These are phyloP conservation scores for Drosophila sucinea DNA, from an alignment of 1,140 invertebrate species.

Conservation along the genomic window DNA sequence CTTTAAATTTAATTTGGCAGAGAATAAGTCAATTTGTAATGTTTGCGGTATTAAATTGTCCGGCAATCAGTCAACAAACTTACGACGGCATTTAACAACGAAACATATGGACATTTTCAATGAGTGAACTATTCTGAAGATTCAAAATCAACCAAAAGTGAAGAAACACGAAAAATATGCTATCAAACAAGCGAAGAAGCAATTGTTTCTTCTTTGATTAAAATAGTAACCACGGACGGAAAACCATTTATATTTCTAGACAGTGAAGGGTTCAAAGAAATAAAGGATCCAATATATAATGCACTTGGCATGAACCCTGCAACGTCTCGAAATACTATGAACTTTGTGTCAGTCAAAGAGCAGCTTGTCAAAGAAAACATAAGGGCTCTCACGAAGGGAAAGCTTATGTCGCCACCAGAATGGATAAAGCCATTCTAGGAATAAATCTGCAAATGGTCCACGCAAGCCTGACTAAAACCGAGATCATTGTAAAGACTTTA, in stretches of 20 bases:
- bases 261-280: conserved; percentile 18
- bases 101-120: neutral
- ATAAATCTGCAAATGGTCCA: conserved; percentile 10
- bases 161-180: neutral
- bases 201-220: conserved; percentile 20
- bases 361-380: conserved; percentile 20
- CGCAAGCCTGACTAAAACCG: neutral
- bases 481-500: conserved; percentile 30
- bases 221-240: conserved; percentile 22
- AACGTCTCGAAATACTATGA: conserved; percentile 13
- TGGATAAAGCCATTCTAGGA: no score
- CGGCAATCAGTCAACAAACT: no score
- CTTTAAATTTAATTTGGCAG: no score
- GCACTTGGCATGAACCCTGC: conserved; percentile 14
- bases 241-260: conserved; percentile 20
- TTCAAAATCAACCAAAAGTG: conserved; percentile 2
- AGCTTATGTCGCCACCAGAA: conserved; percentile 10
- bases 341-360: conserved; percentile 11
- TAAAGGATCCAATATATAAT: conserved; percentile 21
- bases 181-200: conserved; percentile 14
- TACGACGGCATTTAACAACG: no score
- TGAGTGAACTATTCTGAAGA: neutral
- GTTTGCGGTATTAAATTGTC: no score
- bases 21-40: no score
- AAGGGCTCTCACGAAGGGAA: conserved; percentile 20